Base-by-base conservation (phyloP, 2,797 vertebrate species). In the Furcifer pardalis region DNA sequence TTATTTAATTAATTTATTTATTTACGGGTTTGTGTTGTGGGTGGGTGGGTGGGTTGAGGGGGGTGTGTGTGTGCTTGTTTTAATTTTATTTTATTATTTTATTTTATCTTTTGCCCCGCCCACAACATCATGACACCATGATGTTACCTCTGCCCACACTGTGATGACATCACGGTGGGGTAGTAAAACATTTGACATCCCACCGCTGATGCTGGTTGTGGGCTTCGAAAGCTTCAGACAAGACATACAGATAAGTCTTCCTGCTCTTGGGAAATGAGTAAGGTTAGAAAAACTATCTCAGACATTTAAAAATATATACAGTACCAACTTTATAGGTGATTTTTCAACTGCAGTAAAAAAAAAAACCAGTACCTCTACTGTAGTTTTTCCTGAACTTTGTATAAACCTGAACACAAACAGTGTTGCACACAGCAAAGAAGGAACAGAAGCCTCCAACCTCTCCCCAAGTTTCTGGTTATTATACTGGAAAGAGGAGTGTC, bases 331-430 rank as follows among this genome's bases (percentile, higher is more conserved):
- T 23, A 88, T 84, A 85, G 87, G 68, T 0, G 60, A 17, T 37
- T 78, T 86, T 10, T 83, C 88, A 79, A 87, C 60, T 77, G 65
- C 32, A 75, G 73, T 69, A 49, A 65, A 76, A 84, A 0, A 56
- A n/a, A n/a, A n/a, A n/a, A n/a, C n/a, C n/a, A n/a, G n/a, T n/a
- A n/a, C n/a, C n/a, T n/a, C 1, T 40, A 86, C 13, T 87, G 46
- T 62, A 88, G 7, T 44, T 77, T 82, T 86, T 85, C 85, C 56
- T 79, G 87, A 87, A 83, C 23, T 21, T 77, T 17, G 60, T 63
- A 60, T 7, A 74, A 17, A 21, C n/a, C 7, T 63, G 35, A 23
- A 10, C 77, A 73, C 46, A 46, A 78, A 37, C n/a, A 49, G 35
- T 32, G 23, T 4, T 27, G 88, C 59, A 62, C 2, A 89, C 1